A percentile compares a stretch with the other conserved stretches of the same genome.
These are phyloP conservation scores for Amyelois transitella DNA, from an alignment of 1,140 invertebrate species.

Conservation along the genomic window DNA sequence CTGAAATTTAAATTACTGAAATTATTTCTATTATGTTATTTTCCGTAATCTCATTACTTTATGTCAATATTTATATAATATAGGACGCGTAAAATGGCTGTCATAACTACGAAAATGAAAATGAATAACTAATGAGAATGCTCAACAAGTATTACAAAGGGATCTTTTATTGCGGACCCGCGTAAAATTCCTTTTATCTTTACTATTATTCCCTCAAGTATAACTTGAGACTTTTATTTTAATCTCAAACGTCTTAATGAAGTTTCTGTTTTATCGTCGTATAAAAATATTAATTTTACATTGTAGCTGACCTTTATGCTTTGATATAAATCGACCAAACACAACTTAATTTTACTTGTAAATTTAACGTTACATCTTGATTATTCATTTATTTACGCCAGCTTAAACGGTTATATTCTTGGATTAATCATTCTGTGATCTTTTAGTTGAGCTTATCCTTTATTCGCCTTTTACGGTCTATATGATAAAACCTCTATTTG, in stretches of 20 bases:
- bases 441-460: too few species aligned
- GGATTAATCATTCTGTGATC: too few species aligned
- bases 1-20: too few species aligned
- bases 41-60: neutral
- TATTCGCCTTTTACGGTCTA: too few species aligned
- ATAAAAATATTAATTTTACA: conserved; percentile 24
- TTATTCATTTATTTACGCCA: too few species aligned
- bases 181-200: conserved; percentile 29
- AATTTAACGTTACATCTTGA: too few species aligned
- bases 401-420: too few species aligned
- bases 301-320: conserved; percentile 8
- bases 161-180: conserved; percentile 36
- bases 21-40: neutral
- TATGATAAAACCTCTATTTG: too few species aligned
- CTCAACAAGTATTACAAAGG: conserved; percentile 44
- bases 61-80: conserved; percentile 19
- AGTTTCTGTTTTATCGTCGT: conserved; percentile 17
- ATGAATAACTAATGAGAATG: conserved; percentile 58
- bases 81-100: conserved; percentile 31
- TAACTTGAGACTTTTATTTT: conserved; percentile 19
- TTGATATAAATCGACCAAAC: too few species aligned
- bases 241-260: conserved; percentile 18
- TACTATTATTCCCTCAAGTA: conserved; percentile 12
- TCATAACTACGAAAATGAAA: conserved; percentile 46
- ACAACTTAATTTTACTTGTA: too few species aligned